Base-by-base conservation (phyloP, 1,140 invertebrate species). In the Pseudomyrmex dendroicus region DNA sequence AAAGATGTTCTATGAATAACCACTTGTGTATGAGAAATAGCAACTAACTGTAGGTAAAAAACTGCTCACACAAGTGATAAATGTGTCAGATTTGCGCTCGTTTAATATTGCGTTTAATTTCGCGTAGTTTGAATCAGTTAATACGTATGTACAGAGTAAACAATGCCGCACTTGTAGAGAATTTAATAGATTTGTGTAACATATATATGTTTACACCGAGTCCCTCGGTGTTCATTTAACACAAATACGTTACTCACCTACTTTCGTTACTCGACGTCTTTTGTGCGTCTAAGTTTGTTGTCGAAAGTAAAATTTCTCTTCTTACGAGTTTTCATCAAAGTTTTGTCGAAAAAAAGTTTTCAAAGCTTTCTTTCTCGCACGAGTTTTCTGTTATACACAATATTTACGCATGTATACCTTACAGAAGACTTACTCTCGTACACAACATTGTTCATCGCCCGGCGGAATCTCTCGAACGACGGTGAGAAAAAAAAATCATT, bases 401-500 rank as follows among this genome's bases (percentile, higher is more conserved):
- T 48, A 56, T 50, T 66, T 35, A 9, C 63, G 44, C 35, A 66
- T 67, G 61, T 63, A 77, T 56, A 63, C 48, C 67, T 77, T 63
- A 63, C 25, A 63, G 50, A 77, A 67, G 62, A 77, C 50, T 35
- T 35, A 4, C 5, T 35, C 50, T 25, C 35, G 62, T 77, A 67
- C 35, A 64, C 52, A 17, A 13, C 22, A n/a, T 20, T 77, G 62
- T 67, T 35, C 73, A 63, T 66, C 73, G 62, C 17, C 62, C 73
- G 22, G 62, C 73, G 73, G 73, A 67, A 77, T 72, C 76, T 77
- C 76, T 61, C 44, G 66, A 59, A 12, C 22, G 20, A 17, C 54
- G 76, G 52, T 59, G 66, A 35, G 35, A 35, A 35, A 35, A 61
- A 59, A 78, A 59, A 80, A 70, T 80, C 76, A 59, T 80, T 80